Evolutionary conservation across 2,797 vertebrate genomes (phyloP).

Genomic region (Oreochromis mossambicus): DNA sequence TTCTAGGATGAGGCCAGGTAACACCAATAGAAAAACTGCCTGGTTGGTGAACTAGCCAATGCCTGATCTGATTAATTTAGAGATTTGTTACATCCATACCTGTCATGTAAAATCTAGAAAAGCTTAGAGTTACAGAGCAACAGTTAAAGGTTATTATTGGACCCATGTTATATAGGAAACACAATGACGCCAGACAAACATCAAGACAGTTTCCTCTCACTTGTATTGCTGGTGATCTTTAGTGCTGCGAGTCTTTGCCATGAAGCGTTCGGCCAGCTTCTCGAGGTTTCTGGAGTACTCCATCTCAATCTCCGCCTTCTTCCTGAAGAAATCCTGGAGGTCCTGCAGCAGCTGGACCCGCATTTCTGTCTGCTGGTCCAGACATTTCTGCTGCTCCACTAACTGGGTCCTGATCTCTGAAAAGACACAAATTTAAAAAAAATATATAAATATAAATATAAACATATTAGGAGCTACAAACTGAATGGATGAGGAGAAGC

Average conservation of each 20-base stretch:
- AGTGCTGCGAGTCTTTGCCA: conserved; percentile 98
- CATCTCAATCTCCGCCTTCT: conserved; percentile 97
- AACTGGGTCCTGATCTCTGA: conserved; percentile 95
- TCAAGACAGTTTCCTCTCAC: conserved; percentile 67
- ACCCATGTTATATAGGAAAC: rapidly evolving
- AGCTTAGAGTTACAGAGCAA: background rate
- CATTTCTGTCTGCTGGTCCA: conserved; percentile 98
- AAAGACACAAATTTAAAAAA: conserved; percentile 28
- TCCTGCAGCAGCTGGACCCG: conserved; percentile 96
- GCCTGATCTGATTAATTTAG: background rate
- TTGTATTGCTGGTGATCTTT: conserved; percentile 98
- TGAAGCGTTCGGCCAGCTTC: conserved; percentile 96
- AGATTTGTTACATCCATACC: no score
- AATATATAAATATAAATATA: background rate
- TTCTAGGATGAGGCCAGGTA: background rate
- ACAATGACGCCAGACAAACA: background rate
- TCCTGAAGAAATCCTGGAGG: conserved; percentile 98
- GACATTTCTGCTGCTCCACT: conserved; percentile 96
- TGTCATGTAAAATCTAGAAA: background rate
- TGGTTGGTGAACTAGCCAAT: background rate
- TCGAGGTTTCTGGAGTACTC: conserved; percentile 97
- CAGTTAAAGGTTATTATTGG: background rate
- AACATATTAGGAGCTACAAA: background rate
- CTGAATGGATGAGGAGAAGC: background rate
- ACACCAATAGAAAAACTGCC: background rate